Base-by-base conservation (phyloP, 2,113 vertebrate genomes). In the Labeo catla region DNA sequence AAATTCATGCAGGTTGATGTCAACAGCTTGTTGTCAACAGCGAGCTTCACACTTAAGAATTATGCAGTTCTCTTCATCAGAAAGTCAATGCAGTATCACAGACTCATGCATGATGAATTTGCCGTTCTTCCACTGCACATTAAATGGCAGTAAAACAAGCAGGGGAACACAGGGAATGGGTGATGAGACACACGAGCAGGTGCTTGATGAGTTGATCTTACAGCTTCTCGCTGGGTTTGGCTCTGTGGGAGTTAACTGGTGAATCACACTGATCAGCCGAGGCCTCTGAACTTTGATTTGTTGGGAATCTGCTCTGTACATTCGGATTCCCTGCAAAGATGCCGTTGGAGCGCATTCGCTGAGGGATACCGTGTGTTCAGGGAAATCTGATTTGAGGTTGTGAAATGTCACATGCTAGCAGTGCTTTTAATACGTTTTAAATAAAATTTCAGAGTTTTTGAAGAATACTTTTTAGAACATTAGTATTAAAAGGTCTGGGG, bases 171-270 rank as follows among this genome's bases (percentile, higher is more conserved):
- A 78, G 36, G 65, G 73, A 88, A 86, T 39, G 61, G 73, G 43
- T 68, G 76, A 89, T 79, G 57, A 70, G 68, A 86, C 65, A 63
- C 6, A 28, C 2, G 72, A 89, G 76, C 84, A 87, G 86, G 77
- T 82, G 87, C 49, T 73, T 82, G 89, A 88, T 73, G 79, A 87
- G 66, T 61, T 90, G 88, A 93, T 82, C 68, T 82, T 70, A 15
- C 43, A 45, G 54, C 50, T 61, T 84, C 63, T 82, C 65, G 76
- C 65, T 59, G 65, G 23, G 78, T 76, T 87, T 11, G 16, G 63
- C 79, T 49, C 86, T 84, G 82, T 74, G 57, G 72, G 54, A 9
- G 57, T 86, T n/a, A 57, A 74, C 57, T 50, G 34, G 23, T 63
- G 77, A 66, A 86, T 85, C 80, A 63, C 0, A 8, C 54, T 23